Evolutionary conservation across 1,140 invertebrate species (phyloP).

Genomic region (Drosophila sproati): DNA sequence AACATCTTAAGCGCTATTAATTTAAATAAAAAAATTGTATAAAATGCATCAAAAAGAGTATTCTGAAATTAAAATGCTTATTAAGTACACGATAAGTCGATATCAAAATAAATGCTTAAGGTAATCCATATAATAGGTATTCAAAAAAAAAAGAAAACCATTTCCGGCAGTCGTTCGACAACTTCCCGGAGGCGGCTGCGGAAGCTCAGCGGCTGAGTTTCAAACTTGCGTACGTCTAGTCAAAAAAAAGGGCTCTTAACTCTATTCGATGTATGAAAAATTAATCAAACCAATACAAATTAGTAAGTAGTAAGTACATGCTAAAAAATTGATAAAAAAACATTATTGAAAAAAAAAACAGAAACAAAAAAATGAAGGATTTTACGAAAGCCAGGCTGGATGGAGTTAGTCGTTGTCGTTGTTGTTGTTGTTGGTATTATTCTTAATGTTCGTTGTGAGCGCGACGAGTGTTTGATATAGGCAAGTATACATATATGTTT

Average conservation of each 20-base stretch:
- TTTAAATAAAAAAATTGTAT: constrained; percentile 23
- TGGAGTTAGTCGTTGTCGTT: constrained; percentile 26
- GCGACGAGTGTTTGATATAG: constrained; percentile 45
- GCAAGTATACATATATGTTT: constrained; percentile 56
- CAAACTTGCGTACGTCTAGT: constrained; percentile 42
- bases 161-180: constrained; percentile 69
- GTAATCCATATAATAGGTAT: constrained; percentile 7
- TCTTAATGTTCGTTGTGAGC: constrained; percentile 40
- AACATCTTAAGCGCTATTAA: constrained; percentile 28
- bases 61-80: constrained; percentile 43
- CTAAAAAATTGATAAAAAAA: constrained; percentile 2
- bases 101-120: constrained; percentile 48
- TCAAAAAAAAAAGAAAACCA: constrained; percentile 34
- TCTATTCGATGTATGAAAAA: constrained; percentile 14
- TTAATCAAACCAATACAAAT: constrained; percentile 17
- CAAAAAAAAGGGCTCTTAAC: constrained; percentile 27
- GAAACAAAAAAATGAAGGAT: neutral
- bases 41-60: constrained; percentile 44
- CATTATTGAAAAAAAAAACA: constrained; percentile 5
- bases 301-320: constrained; percentile 7
- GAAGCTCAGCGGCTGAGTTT: constrained; percentile 75
- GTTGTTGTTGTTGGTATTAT: constrained; percentile 11
- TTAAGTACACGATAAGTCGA: constrained; percentile 34
- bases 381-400: constrained; percentile 40
- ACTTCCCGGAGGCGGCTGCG: constrained; percentile 64